Percentiles rank a stretch among this genome's conserved stretches.
Evolutionary conservation across 2,888 invertebrate genomes (phyloP).

Genomic region (Scrobipalpa costella): DNA sequence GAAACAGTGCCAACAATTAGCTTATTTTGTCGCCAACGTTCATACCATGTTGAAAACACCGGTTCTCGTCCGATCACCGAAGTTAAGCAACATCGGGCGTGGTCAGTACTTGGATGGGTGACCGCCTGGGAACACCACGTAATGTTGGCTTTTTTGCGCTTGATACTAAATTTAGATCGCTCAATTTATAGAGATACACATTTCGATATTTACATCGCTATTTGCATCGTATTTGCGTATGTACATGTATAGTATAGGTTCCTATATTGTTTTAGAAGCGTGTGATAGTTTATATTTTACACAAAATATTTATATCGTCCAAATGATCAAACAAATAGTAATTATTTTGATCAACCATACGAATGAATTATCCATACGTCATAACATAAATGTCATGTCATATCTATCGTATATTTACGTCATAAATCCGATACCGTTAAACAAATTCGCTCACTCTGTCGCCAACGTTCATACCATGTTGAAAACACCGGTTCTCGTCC

Average conservation of each 20-base stretch:
- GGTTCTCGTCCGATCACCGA: slow-evolving; percentile 79
- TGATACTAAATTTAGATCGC: slow-evolving; percentile 3
- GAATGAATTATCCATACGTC: too few relatives aligned
- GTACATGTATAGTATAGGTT: too few relatives aligned
- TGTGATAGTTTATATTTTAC: too few relatives aligned
- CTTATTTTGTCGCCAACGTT: slow-evolving; percentile 49
- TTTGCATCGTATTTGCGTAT: too few relatives aligned
- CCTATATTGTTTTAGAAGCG: too few relatives aligned
- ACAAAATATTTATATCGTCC: neutral
- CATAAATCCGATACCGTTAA: neutral
- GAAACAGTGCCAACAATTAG: too few relatives aligned
- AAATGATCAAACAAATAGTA: too few relatives aligned
- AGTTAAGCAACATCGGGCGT: slow-evolving; percentile 76
- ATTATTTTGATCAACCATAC: too few relatives aligned
- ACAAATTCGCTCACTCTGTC: neutral
- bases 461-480: slow-evolving; percentile 30
- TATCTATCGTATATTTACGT: neutral
- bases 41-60: slow-evolving; percentile 74
- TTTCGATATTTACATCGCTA: neutral
- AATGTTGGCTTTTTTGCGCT: slow-evolving; percentile 58
- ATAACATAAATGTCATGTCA: too few relatives aligned
- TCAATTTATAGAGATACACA: too few relatives aligned
- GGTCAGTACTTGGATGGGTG: slow-evolving; percentile 78
- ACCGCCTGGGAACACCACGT: slow-evolving; percentile 74
- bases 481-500: slow-evolving; percentile 62